Base-by-base conservation (phyloP, 2,888 invertebrate genomes). In the Rhamphomyia laevipes region DNA sequence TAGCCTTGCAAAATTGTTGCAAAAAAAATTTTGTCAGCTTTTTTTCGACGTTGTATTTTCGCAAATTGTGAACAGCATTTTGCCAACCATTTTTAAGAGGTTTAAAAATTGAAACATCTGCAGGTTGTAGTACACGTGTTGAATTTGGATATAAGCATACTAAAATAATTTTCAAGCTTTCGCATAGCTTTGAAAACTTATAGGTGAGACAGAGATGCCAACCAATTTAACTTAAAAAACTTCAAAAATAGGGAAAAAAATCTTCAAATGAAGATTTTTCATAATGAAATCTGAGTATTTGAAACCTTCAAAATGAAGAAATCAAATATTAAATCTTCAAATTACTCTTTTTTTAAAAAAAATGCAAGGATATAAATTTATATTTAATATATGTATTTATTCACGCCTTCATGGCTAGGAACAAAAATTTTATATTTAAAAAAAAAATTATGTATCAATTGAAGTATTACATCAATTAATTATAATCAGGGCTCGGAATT, bases 61-160 rank as follows among this genome's bases (percentile, higher is more conserved):
- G n/a, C n/a, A 42, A 47, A 17, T 49, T 30, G 13, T 46, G 43
- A 10, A 52, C 49, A 18, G 33, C 37, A 41, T 46, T 50, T 45
- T 52, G 45, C 57, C 55, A 58, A 11, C 38, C 47, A 21, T 35
- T 46, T 54, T 58, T 56, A 5, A 57, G 33, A 10, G 48, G 52
- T 35, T 50, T 49, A 41, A 55, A 55, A 13, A 43, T 33, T 21
- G 53, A 44, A 12, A 59, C 56, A 48, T 58, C 56, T 23, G 51
- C 45, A 12, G 58, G 56, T 35, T 58, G 56, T n/a, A 57, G 43
- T 16, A 57, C 54, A 30, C 54, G 44, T 7, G 58, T 58, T 1
- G 55, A 42, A 43, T 58, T 59, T 3, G 56, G 56, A 42, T 57
- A 55, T 7, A 57, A 46, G 44, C 43, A 10, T 17, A 47, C 42